Conservation (phyloP, 2,888 invertebrate species). For the Drosophila suboccidentalis region DNA sequence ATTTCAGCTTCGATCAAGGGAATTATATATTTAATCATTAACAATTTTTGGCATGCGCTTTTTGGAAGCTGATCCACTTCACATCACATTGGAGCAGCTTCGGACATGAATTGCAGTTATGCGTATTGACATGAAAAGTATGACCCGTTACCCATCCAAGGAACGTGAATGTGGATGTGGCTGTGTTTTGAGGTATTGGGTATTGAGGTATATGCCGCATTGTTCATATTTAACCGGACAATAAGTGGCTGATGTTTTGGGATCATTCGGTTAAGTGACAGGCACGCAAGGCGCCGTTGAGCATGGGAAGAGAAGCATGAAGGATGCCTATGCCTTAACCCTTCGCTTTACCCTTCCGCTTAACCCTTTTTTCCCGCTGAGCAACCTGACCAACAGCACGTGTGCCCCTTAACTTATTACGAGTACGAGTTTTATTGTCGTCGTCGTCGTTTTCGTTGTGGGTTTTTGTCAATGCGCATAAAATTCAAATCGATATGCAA, state of each 20-base stretch:
- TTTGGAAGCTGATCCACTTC: constrained; percentile 72
- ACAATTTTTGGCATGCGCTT: constrained; percentile 62
- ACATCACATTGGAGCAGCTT: constrained; percentile 16
- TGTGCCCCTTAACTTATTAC: constrained; percentile 31
- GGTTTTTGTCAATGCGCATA: constrained; percentile 63
- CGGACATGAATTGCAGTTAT: constrained; percentile 65
- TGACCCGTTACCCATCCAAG: constrained; percentile 55
- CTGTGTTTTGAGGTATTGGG: constrained; percentile 27
- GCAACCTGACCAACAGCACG: constrained; percentile 53
- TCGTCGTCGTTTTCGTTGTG: constrained; percentile 23
- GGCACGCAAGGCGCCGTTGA: constrained; percentile 77
- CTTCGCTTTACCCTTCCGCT: not conserved
- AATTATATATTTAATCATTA: not conserved
- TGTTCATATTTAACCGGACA: constrained; percentile 63
- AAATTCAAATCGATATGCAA: constrained; percentile 78
- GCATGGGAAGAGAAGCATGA: constrained; percentile 21
- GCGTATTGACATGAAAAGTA: constrained; percentile 78
- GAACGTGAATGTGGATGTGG: constrained; percentile 15
- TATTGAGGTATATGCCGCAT: constrained; percentile 57
- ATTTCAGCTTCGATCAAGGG: constrained; percentile 19
- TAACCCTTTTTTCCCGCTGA: not conserved
- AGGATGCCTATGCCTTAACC: constrained; percentile 30
- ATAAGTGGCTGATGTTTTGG: constrained; percentile 61
- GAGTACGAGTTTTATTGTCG: not conserved
- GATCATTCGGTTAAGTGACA: constrained; percentile 73